Percentiles rank a stretch among this genome's conserved stretches.
Evolutionary conservation across 2,113 vertebrate species (phyloP).

Genomic region (sheep (Ovis aries)): DNA sequence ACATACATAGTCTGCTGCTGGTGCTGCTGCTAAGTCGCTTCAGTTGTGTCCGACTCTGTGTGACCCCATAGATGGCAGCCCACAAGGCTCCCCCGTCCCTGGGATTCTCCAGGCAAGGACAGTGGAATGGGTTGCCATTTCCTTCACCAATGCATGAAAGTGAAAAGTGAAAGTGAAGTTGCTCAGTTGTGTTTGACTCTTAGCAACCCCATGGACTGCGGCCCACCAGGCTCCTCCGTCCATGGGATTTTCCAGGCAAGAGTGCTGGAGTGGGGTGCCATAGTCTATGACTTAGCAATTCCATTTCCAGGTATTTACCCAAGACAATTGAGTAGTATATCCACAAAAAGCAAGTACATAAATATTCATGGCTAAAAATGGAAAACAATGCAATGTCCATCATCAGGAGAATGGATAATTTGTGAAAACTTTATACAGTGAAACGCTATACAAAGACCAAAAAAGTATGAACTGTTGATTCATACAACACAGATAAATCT

Average conservation of each 20-base stretch:
- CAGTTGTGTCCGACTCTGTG: too few relatives aligned
- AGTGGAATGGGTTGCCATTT: too few relatives aligned
- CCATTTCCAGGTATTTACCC: background rate
- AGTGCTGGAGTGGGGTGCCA: background rate
- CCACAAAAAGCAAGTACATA: background rate
- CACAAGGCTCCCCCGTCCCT: too few relatives aligned
- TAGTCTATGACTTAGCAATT: background rate
- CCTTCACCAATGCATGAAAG: too few relatives aligned
- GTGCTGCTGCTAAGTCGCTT: too few relatives aligned
- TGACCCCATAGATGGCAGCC: too few relatives aligned
- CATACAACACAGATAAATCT: background rate
- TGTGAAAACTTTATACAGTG: background rate
- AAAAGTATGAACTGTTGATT: background rate
- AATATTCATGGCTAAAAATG: background rate
- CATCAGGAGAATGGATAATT: background rate
- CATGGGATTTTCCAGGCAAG: too few relatives aligned
- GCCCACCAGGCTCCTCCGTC: too few relatives aligned
- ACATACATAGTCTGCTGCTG: background rate
- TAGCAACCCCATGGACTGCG: too few relatives aligned
- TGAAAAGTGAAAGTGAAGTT: too few relatives aligned
- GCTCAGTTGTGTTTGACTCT: too few relatives aligned
- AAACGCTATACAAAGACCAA: background rate
- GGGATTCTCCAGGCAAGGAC: too few relatives aligned
- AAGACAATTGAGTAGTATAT: background rate
- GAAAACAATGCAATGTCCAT: background rate